phyloP scores from a whole-genome alignment of 1,140 invertebrate species.

The Pseudomyrmex cubaensis region DNA sequence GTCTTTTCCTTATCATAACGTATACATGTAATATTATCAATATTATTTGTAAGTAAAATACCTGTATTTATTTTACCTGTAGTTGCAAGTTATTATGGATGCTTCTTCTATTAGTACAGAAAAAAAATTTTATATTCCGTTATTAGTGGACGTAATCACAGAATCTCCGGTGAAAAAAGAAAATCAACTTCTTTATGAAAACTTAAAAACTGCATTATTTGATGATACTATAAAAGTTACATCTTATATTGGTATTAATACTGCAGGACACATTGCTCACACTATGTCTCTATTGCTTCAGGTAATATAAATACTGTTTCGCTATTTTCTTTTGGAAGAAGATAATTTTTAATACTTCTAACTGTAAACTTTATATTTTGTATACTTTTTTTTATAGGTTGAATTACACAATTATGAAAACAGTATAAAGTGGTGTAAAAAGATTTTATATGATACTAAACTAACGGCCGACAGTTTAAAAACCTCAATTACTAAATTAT shows the following conservation, averaged over 20 bases:
- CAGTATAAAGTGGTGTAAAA: constrained; percentile 91
- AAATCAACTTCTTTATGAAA: constrained; percentile 88
- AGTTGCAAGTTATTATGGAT: constrained; percentile 85
- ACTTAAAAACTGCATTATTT: constrained; percentile 91
- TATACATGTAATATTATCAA: too few species aligned
- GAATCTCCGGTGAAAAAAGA: constrained; percentile 88
- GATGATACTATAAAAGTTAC: constrained; percentile 88
- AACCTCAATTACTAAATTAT: constrained; percentile 91
- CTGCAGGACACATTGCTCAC: constrained; percentile 88
- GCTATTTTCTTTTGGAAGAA: constrained; percentile 7
- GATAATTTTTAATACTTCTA: neutral
- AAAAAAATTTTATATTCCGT: constrained; percentile 89
- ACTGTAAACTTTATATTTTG: neutral
- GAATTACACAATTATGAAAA: constrained; percentile 91
- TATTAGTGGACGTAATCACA: constrained; percentile 89
- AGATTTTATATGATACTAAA: constrained; percentile 90
- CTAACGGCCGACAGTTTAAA: constrained; percentile 91
- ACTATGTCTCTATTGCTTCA: constrained; percentile 86
- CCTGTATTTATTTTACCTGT: too few species aligned
- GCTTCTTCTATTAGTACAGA: constrained; percentile 87
- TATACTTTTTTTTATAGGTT: constrained; percentile 84
- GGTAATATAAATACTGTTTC: constrained; percentile 76
- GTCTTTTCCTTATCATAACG: too few species aligned
- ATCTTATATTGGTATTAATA: constrained; percentile 88
- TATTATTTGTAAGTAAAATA: too few species aligned